Evolutionary conservation across 1,140 invertebrate genomes (phyloP).

Genomic region (Formica selysi): DNA sequence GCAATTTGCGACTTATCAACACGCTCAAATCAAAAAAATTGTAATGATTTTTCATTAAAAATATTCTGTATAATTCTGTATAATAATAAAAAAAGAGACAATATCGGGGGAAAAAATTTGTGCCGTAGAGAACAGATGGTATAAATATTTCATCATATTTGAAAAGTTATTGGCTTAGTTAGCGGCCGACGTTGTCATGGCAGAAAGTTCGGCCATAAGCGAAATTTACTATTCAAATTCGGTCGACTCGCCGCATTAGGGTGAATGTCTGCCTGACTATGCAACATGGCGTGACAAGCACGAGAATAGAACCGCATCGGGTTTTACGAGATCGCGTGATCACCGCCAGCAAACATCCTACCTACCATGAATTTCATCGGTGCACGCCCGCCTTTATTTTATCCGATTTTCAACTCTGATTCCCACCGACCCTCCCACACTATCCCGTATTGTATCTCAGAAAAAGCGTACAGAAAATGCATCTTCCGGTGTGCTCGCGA

Average conservation of each 20-base stretch:
- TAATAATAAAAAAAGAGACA: not conserved
- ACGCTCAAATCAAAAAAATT: not conserved
- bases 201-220: conserved; percentile 73
- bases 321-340: conserved; percentile 84
- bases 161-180: conserved; percentile 70
- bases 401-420: conserved; percentile 69
- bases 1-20: not conserved
- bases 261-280: conserved; percentile 83
- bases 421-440: conserved; percentile 29
- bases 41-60: not conserved
- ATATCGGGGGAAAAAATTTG: not conserved
- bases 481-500: conserved; percentile 26
- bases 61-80: not conserved
- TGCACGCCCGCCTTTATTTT: conserved; percentile 76
- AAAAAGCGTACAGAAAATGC: conserved; percentile 34
- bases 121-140: not conserved
- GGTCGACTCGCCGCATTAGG: conserved; percentile 72
- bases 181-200: conserved; percentile 63
- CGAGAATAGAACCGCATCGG: conserved; percentile 83
- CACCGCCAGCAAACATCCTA: conserved; percentile 77
- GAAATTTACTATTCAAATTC: conserved; percentile 77
- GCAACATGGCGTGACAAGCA: conserved; percentile 84
- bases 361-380: conserved; percentile 81
- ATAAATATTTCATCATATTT: conserved; percentile 43
- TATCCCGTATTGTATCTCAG: conserved; percentile 45